Evolutionary conservation across 2,113 vertebrate species (phyloP), one percentile per base, ranked within the genome.

Genomic region (Mesocricetus auratus): DNA sequence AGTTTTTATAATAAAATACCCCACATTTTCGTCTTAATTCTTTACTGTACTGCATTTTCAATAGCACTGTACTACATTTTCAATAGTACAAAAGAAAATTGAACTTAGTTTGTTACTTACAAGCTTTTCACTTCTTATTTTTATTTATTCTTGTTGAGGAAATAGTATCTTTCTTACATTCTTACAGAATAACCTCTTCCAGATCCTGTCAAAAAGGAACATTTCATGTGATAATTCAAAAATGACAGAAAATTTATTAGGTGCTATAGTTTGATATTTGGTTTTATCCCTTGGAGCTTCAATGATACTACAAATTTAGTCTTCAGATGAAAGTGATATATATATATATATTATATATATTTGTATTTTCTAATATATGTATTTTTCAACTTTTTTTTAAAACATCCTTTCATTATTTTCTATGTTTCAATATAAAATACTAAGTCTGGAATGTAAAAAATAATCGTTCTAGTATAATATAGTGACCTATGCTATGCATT

Each of bases 151-250:
- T 75, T 96, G 86, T 88, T 78, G 4, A 53, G 88, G 93, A 90
- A 96, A 96, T 94, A 0, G 6, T 73, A 16, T 64, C 83, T 89
- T 58, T 93, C 69, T 97, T 97, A 92, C 77, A 95, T 58, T 93
- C 69, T 97, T 97, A 92, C 77, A 95, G 45, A 93, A 77, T 95
- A 93, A 94, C 86, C 78, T 97, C 97, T 93, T 31, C 1, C 0
- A 58, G 7, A 58, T 97, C 83, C 95, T 94, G 56, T 89, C 92
- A 86, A 50, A 68, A 58, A 50, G 60, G 74, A 71, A 75, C 16
- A 88, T 69, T 96, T 94, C 39, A 88, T 79, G 95, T 91, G 95
- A 94, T 15, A 79, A 91, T 17, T 74, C 0, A 86, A 33, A 96
- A 96, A 74, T 92, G 53, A 90, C 64, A 77, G 31, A 95, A 96